Base-by-base conservation (phyloP, 2,797 vertebrate species). In the Parotocinclus haroldoi region DNA sequence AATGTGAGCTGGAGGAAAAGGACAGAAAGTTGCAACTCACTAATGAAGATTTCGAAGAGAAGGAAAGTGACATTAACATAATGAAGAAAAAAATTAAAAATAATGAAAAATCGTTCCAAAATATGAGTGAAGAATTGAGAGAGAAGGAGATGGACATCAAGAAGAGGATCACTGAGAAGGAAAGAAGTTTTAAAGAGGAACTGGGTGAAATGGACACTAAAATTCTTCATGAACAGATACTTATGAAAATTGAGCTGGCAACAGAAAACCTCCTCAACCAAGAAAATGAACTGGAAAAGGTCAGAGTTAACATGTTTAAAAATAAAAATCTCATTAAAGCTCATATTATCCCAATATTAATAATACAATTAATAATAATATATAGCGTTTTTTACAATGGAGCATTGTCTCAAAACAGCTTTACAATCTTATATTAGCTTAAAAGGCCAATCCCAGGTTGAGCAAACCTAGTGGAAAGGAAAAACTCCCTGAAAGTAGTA, bases 221-320 rank as follows among this genome's bases (percentile, higher is more conserved):
- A 42, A 7, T 44, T 46, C 37, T 0, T 0, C 54, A 53, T 8
- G 45, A 58, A 37, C 63, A 72, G 50, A 63, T 40, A 7, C 37
- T 37, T 16, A 56, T 18, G 36, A 60, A 60, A 17, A 37, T 58
- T 8, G 51, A 66, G 50, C 13, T 57, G 27, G 19, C 69, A 7
- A 63, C 52, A 3, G 57, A 71, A 42, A 46, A n/a, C 5, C 57
- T 73, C 9, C 62, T 50, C 7, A 68, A 75, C 37, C 69, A 63
- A 45, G 69, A 76, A 60, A 69, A 39, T 1, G 71, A 58, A 27
- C 27, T 27, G 27, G 27, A 27, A 27, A 27, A 27, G 27, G 27
- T 27, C 5, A 27, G 27, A 27, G 5, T 27, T 27, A 27, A 5
- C 5, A 5, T 5, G 5, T 27, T 27, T 27, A 27, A 27, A 27